These are phyloP conservation scores for Valencia hispanica DNA, from an alignment of 2,797 vertebrate genomes.

Conservation along the genomic window DNA sequence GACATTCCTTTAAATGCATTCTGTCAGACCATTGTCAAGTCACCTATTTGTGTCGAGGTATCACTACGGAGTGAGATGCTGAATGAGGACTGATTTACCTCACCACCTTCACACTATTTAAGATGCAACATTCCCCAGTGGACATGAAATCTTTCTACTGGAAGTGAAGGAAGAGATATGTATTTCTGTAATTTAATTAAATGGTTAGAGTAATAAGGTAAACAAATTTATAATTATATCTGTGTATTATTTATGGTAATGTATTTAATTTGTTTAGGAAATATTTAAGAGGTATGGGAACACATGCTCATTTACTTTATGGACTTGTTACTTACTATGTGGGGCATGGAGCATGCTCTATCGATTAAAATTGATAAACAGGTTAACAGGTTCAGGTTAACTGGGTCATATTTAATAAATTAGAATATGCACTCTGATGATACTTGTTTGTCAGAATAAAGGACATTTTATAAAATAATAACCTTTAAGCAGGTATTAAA, in stretches of 20 bases:
- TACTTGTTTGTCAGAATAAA: background rate
- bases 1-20: constrained; percentile 29
- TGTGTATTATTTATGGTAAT: background rate
- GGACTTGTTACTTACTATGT: background rate
- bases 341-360: background rate
- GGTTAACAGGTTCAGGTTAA: no score
- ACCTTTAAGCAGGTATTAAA: no score
- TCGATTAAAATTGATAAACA: background rate
- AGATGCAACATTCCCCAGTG: constrained; percentile 19
- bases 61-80: constrained; percentile 35
- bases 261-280: background rate
- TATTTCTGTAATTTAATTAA: constrained; percentile 15
- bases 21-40: constrained; percentile 22
- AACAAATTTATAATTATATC: constrained; percentile 4
- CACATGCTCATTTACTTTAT: background rate
- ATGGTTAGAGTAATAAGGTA: background rate
- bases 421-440: background rate
- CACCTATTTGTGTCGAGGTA: constrained; percentile 15
- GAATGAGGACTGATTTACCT: constrained; percentile 16
- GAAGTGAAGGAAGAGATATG: constrained; percentile 14
- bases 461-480: background rate
- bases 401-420: background rate
- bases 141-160: constrained; percentile 26
- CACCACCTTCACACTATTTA: constrained; percentile 21
- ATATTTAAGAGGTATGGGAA: background rate